Evolutionary conservation across 2,888 invertebrate species (phyloP).

Genomic region (Magallana nippona): DNA sequence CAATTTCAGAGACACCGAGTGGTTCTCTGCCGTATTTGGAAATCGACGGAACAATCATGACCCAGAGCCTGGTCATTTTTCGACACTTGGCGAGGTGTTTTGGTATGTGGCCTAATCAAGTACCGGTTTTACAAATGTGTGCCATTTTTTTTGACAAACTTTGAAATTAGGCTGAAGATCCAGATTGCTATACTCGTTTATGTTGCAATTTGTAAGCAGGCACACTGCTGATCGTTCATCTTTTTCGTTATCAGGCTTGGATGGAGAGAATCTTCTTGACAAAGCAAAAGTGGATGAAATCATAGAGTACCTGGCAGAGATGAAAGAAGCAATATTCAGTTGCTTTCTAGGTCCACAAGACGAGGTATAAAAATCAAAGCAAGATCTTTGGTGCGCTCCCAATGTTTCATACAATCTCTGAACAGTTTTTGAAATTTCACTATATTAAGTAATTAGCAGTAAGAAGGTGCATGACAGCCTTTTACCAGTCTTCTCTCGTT

Average conservation of each 20-base stretch:
- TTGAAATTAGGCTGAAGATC: too few species aligned
- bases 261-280: not conserved
- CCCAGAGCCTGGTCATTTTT: slow-evolving; percentile 34
- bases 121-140: too few species aligned
- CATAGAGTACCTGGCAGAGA: not conserved
- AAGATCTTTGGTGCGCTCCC: too few species aligned
- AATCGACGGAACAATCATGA: slow-evolving; percentile 28
- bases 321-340: not conserved
- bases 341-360: slow-evolving; percentile 5
- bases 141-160: too few species aligned
- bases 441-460: too few species aligned
- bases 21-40: slow-evolving; percentile 38
- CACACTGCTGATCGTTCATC: not conserved
- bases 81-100: slow-evolving; percentile 35
- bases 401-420: not conserved
- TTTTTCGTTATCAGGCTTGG: slow-evolving; percentile 9
- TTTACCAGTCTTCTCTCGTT: too few species aligned
- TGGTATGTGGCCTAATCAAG: slow-evolving; percentile 22
- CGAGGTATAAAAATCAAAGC: not conserved
- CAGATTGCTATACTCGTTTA: not conserved
- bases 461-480: too few species aligned
- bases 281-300: slow-evolving; percentile 34
- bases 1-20: slow-evolving; percentile 32
- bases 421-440: too few species aligned
- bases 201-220: not conserved